Evolutionary conservation across 2,888 invertebrate species (phyloP).

Genomic region (Drosophila silvestris): DNA sequence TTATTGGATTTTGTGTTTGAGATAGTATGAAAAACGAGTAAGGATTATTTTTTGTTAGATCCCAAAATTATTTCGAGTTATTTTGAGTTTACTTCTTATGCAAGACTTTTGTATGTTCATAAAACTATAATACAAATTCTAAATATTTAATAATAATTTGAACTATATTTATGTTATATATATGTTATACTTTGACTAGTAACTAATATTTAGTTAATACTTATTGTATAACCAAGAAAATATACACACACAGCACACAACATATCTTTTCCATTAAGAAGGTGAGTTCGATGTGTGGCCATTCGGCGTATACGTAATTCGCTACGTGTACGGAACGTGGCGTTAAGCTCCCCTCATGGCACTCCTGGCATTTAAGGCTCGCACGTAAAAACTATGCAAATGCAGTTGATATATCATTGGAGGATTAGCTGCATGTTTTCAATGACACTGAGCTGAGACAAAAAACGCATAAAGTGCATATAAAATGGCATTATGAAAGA

Average conservation of each 20-base stretch:
- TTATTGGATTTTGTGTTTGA: not conserved
- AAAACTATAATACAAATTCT: not conserved
- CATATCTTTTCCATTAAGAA: not conserved
- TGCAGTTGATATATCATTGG: slow-evolving; percentile 60
- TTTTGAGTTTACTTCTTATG: not conserved
- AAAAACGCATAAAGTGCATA: slow-evolving; percentile 73
- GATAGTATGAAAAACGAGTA: not conserved
- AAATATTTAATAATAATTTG: not conserved
- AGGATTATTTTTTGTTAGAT: not conserved
- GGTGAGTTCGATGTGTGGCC: not conserved
- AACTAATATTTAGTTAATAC: not conserved
- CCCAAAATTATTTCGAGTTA: not conserved
- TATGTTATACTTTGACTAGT: not conserved
- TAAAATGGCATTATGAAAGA: slow-evolving; percentile 66
- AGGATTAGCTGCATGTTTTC: slow-evolving; percentile 71
- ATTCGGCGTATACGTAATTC: slow-evolving; percentile 7
- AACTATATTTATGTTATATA: too few species aligned
- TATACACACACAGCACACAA: not conserved
- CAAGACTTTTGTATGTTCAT: not conserved
- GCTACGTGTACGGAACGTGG: slow-evolving; percentile 6
- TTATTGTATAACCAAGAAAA: not conserved
- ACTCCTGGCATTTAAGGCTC: slow-evolving; percentile 17
- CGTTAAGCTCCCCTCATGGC: slow-evolving; percentile 9
- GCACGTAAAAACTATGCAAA: slow-evolving; percentile 45
- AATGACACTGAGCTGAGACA: slow-evolving; percentile 65